phyloP scores from a whole-genome alignment of 2,888 invertebrate genomes.

The Drosophila greeni region DNA sequence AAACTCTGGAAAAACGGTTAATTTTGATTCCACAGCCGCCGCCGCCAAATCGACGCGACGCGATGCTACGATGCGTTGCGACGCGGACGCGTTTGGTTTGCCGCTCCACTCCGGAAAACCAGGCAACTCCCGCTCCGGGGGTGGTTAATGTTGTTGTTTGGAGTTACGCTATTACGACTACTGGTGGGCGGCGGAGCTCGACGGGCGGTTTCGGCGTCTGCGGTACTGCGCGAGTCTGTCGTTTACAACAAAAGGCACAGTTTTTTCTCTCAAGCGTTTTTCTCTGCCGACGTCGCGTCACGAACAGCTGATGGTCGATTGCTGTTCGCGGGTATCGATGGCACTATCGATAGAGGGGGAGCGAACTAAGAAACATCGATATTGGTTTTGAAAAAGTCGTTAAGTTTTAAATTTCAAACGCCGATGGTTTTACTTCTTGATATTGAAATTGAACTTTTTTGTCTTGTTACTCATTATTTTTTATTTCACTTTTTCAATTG shows the following conservation, averaged over 20 bases:
- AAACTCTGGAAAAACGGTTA: slow-evolving; percentile 12
- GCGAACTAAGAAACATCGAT: neutral
- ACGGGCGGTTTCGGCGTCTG: slow-evolving; percentile 16
- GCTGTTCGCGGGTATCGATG: neutral
- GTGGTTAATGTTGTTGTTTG: slow-evolving; percentile 8
- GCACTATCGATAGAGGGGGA: neutral
- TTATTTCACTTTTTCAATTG: neutral
- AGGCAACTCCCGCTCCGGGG: neutral
- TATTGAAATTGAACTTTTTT: neutral
- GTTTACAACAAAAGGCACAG: slow-evolving; percentile 7
- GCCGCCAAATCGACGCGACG: slow-evolving; percentile 11
- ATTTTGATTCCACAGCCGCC: slow-evolving; percentile 10
- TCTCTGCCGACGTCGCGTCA: slow-evolving; percentile 5
- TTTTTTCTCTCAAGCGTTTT: slow-evolving; percentile 6
- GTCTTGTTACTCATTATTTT: neutral
- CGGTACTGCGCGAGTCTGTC: slow-evolving; percentile 25
- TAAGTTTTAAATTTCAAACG: neutral
- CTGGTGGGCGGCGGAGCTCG: slow-evolving; percentile 12
- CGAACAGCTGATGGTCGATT: neutral
- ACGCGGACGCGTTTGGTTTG: slow-evolving; percentile 9
- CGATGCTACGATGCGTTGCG: slow-evolving; percentile 11
- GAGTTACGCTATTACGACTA: slow-evolving; percentile 3
- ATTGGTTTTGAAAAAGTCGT: neutral
- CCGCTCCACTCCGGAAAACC: slow-evolving; percentile 13
- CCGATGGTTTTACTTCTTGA: neutral